Conservation (phyloP, 2,797 vertebrate species). For the Chromis chromis region DNA sequence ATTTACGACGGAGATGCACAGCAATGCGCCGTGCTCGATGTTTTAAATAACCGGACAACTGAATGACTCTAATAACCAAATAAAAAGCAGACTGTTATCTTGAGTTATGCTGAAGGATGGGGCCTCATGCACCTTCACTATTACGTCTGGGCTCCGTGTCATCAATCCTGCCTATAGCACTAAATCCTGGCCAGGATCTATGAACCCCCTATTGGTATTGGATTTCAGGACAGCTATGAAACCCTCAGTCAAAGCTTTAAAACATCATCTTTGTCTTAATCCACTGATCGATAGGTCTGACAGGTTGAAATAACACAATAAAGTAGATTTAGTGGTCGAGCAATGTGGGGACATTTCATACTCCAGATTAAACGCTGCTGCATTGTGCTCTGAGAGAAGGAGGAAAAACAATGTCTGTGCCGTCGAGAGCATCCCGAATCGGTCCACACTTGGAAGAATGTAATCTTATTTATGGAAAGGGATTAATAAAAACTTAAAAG, state of each 20-base stretch:
- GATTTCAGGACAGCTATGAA: slow-evolving; percentile 77
- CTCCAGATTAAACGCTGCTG: slow-evolving; percentile 64
- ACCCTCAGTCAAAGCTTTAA: slow-evolving; percentile 80
- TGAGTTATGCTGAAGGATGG: slow-evolving; percentile 74
- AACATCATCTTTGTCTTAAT: slow-evolving; percentile 85
- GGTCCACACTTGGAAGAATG: background rate
- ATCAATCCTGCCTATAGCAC: slow-evolving; percentile 75
- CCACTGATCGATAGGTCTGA: slow-evolving; percentile 82
- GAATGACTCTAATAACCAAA: slow-evolving; percentile 76
- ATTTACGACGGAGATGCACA: slow-evolving; percentile 49
- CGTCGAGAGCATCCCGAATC: slow-evolving; percentile 25
- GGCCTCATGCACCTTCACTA: slow-evolving; percentile 51
- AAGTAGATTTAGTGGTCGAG: slow-evolving; percentile 78
- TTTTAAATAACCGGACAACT: slow-evolving; percentile 74
- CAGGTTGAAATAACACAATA: slow-evolving; percentile 83
- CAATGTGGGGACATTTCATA: slow-evolving; percentile 69
- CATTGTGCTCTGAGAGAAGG: slow-evolving; percentile 42
- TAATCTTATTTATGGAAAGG: background rate
- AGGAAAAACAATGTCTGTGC: slow-evolving; percentile 43
- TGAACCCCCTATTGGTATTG: slow-evolving; percentile 78
- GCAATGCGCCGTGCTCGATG: slow-evolving; percentile 34
- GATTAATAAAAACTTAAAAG: background rate
- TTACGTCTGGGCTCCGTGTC: slow-evolving; percentile 55
- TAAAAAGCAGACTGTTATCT: slow-evolving; percentile 71
- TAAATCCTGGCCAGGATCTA: slow-evolving; percentile 77